Evolutionary conservation across 2,797 vertebrate species (phyloP).

Genomic region (Rhyacichthys aspro): DNA sequence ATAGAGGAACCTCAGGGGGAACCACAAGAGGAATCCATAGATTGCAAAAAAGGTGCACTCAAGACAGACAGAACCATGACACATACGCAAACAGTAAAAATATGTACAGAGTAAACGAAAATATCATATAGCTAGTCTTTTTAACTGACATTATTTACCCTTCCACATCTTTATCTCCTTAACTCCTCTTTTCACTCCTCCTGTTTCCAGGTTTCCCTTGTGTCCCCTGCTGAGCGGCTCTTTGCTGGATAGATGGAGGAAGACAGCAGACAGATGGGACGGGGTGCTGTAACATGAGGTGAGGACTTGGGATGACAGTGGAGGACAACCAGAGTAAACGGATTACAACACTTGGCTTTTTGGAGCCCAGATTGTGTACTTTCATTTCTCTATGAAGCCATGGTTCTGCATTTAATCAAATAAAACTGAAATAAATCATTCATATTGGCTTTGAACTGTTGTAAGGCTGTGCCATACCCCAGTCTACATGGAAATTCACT

Average conservation of each 20-base stretch:
- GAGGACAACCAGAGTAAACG: conserved; percentile 38
- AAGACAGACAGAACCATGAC: too few species aligned
- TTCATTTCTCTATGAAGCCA: too few species aligned
- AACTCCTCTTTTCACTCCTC: not conserved
- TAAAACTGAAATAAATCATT: not conserved
- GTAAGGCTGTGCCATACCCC: too few species aligned
- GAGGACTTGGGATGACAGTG: conserved; percentile 22
- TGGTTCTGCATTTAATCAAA: conserved; percentile 7
- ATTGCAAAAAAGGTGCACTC: too few species aligned
- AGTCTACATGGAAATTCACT: too few species aligned
- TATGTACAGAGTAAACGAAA: too few species aligned
- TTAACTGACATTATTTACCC: not conserved
- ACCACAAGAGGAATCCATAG: too few species aligned
- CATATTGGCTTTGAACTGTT: too few species aligned
- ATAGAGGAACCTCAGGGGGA: too few species aligned
- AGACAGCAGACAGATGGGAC: conserved; percentile 63
- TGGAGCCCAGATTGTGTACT: conserved; percentile 4
- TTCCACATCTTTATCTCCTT: not conserved
- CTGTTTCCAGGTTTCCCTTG: not conserved
- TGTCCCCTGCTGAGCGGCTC: conserved; percentile 9
- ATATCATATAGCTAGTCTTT: not conserved
- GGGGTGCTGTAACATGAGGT: not conserved
- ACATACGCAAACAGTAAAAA: too few species aligned
- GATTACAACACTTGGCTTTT: conserved; percentile 45
- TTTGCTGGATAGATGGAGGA: conserved; percentile 11